Base-by-base conservation (phyloP, 23 tunicate species). In the Trididemnum clinides region DNA sequence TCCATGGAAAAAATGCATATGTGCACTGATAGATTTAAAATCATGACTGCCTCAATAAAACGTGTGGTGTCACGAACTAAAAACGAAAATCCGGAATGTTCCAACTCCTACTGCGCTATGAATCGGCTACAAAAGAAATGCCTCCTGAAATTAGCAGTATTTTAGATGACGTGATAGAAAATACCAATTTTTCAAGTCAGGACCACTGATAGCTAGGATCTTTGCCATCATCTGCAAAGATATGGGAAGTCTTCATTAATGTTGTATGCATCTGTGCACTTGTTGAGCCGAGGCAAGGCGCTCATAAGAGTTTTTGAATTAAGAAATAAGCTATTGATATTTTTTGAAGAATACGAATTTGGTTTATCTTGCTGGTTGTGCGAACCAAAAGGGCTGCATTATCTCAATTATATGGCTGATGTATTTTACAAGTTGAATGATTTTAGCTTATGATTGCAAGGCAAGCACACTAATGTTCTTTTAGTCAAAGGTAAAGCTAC, bases 381-480 rank as follows among this genome's bases (percentile, higher is more conserved):
- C 69, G 27, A 59, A 26, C 69, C 69, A 15, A 59, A 59, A 59
- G 5, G 69, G 69, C 27, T 59, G 69, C 69, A 59, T 22, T 59
- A 21, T 21, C 69, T 59, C 69, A 12, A 22, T 59, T 59, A 59
- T 59, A 59, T 59, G 69, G 27, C 69, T 59, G 27, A 21, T 59
- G 21, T 59, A 59, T 59, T 59, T 59, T 18, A 21, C 69, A 59
- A 59, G 69, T 59, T 59, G 27, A 59, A 59, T 59, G 69, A 59
- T 59, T 59, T 59, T 59, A 59, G 21, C 69, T 59, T 59, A 59
- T 4, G 69, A 22, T 21, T 59, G 69, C 69, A 22, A 21, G 27
- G 69, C 27, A 59, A 59, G 69, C 21, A 59, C 69, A 59, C 26
- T 12, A 15, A 4, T 59, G 69, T 59, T 15, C 26, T 59, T 59